A percentile compares a stretch with the other conserved stretches of the same genome.
phyloP scores from a whole-genome alignment of 2,888 invertebrate genomes.

The Oligia strigilis region DNA sequence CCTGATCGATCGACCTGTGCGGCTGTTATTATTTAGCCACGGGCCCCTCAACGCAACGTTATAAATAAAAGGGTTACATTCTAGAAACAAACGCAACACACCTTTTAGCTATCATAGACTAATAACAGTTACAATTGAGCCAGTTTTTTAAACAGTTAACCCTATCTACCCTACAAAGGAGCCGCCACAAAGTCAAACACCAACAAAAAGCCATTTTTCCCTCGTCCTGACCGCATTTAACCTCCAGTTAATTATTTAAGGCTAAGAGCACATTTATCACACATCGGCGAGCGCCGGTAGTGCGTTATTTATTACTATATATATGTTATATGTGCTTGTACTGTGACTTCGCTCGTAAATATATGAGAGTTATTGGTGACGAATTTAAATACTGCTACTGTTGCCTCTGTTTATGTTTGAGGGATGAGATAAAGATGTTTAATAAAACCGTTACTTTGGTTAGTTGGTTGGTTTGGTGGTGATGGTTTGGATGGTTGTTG shows the following conservation, averaged over 20 bases:
- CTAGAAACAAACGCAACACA: neutral
- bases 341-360: constrained; percentile 53
- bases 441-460: too few species aligned
- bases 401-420: constrained; percentile 14
- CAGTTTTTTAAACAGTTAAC: constrained; percentile 51
- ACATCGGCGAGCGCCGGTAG: constrained; percentile 46
- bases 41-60: neutral
- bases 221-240: constrained; percentile 64
- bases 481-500: too few species aligned
- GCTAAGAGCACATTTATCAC: constrained; percentile 55
- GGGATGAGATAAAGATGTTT: neutral
- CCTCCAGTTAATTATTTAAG: constrained; percentile 67
- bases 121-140: constrained; percentile 41
- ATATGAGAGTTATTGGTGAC: constrained; percentile 56
- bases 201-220: constrained; percentile 54
- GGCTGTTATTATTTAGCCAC: too few species aligned
- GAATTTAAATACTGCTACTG: constrained; percentile 53
- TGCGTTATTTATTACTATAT: constrained; percentile 55
- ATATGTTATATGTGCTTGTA: constrained; percentile 21
- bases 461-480: too few species aligned
- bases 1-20: too few species aligned
- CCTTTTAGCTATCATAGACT: constrained; percentile 24
- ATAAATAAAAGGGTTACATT: neutral
- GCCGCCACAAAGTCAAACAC: constrained; percentile 44
- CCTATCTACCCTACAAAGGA: constrained; percentile 48